Percentiles rank a stretch among this genome's conserved stretches.
phyloP scores from a whole-genome alignment of 2,888 invertebrate genomes.

The Apodemia hepburni region DNA sequence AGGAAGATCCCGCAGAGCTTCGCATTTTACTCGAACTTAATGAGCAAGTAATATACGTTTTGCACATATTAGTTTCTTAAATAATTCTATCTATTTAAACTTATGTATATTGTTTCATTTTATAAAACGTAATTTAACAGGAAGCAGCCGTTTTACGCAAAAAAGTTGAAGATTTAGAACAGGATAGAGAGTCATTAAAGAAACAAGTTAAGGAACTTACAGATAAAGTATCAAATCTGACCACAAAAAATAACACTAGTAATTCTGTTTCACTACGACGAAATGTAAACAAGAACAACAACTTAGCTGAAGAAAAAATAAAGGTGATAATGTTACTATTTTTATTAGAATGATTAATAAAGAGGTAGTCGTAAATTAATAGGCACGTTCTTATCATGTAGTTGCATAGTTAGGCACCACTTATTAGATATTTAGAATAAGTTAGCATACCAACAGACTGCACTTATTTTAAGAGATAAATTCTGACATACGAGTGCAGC shows the following conservation, averaged over 20 bases:
- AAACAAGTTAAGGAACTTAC: conserved; percentile 89
- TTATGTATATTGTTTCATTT: neutral
- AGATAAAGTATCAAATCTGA: conserved; percentile 81
- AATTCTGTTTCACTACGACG: conserved; percentile 51
- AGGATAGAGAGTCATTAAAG: conserved; percentile 86
- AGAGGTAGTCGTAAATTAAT: too few relatives aligned
- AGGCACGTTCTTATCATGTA: too few relatives aligned
- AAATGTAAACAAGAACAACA: conserved; percentile 59
- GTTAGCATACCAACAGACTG: too few relatives aligned
- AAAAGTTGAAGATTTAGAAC: conserved; percentile 92
- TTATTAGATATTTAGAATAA: too few relatives aligned
- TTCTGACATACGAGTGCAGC: too few relatives aligned
- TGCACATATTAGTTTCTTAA: too few relatives aligned
- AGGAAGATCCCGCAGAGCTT: conserved; percentile 91
- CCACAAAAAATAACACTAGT: conserved; percentile 53
- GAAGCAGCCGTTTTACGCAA: conserved; percentile 91
- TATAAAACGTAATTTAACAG: conserved; percentile 43
- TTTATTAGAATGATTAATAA: too few relatives aligned
- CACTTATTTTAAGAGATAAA: too few relatives aligned
- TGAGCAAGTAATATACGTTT: conserved; percentile 82
- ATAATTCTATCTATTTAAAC: neutral
- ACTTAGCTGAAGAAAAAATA: conserved; percentile 83
- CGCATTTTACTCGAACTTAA: conserved; percentile 92
- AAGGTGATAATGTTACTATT: conserved; percentile 58
- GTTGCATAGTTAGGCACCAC: too few relatives aligned